Evolutionary conservation across 1,140 invertebrate species (phyloP).

Genomic region (Tetragnatha versicolor): DNA sequence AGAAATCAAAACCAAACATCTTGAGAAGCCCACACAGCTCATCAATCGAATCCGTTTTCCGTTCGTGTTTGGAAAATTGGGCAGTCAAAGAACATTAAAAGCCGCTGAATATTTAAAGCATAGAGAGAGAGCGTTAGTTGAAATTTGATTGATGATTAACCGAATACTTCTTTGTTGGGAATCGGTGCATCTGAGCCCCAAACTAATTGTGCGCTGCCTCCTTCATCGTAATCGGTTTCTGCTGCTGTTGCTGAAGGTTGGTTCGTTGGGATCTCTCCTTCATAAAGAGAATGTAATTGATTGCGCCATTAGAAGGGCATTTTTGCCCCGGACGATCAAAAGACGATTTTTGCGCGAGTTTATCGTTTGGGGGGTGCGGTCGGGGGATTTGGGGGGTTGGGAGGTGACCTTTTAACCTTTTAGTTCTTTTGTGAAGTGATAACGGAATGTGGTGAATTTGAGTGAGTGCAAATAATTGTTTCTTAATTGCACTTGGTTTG

Average conservation of each 20-base stretch:
- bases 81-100: conserved; percentile 52
- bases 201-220: conserved; percentile 5
- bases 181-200: conserved; percentile 36
- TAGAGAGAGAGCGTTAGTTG: conserved; percentile 9
- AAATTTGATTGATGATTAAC: conserved; percentile 50
- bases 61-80: conserved; percentile 23
- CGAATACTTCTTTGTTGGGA: conserved; percentile 49
- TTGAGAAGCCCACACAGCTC: too few relatives aligned
- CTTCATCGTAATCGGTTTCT: not conserved
- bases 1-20: too few relatives aligned
- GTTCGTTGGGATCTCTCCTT: not conserved
- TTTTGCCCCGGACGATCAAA: too few relatives aligned
- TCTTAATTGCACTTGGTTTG: too few relatives aligned
- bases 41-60: too few relatives aligned
- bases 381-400: too few relatives aligned
- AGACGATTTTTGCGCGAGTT: too few relatives aligned
- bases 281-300: conserved; percentile 48
- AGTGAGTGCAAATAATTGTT: too few relatives aligned
- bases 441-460: too few relatives aligned
- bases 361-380: too few relatives aligned
- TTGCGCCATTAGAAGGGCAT: conserved; percentile 21
- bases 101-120: conserved; percentile 46
- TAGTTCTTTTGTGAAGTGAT: too few relatives aligned
- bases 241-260: conserved; percentile 14
- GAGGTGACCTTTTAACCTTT: too few relatives aligned